Evolutionary conservation across 2,113 vertebrate genomes (phyloP).

Genomic region (Piaya cayana): DNA sequence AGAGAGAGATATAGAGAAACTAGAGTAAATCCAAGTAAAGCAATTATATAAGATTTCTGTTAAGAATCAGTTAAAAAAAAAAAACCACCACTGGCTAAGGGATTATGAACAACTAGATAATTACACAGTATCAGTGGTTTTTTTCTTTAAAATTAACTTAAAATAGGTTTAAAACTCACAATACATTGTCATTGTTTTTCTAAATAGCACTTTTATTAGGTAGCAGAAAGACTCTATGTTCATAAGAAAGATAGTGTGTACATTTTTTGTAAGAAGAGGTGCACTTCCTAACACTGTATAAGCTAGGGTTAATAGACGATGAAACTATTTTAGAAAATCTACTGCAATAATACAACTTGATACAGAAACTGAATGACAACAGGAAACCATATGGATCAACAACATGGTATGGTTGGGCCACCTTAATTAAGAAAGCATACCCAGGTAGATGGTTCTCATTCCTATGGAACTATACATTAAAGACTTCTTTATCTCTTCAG

Average conservation of each 20-base stretch:
- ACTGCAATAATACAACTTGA: background rate
- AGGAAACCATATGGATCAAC: background rate
- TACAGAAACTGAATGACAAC: background rate
- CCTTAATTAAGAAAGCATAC: background rate
- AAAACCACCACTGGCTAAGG: background rate
- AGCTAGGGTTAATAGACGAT: background rate
- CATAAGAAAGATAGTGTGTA: background rate
- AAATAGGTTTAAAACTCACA: background rate
- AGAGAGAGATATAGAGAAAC: background rate
- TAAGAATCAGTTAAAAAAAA: background rate
- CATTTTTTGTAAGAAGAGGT: background rate
- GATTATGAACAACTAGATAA: background rate
- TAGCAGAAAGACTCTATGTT: background rate
- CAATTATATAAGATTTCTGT: background rate
- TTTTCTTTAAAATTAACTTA: background rate
- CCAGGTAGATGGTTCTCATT: background rate
- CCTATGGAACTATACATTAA: background rate
- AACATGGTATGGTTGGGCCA: background rate
- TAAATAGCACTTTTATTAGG: background rate
- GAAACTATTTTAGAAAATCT: conserved; percentile 6
- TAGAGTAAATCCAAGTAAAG: background rate
- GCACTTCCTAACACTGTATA: background rate
- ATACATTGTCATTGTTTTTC: background rate
- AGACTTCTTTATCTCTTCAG: background rate
- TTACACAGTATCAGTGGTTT: background rate